A percentile compares a stretch with the other conserved stretches of the same genome.
Conservation (phyloP, 2,888 invertebrate species). For the Coremacera marginata region DNA sequence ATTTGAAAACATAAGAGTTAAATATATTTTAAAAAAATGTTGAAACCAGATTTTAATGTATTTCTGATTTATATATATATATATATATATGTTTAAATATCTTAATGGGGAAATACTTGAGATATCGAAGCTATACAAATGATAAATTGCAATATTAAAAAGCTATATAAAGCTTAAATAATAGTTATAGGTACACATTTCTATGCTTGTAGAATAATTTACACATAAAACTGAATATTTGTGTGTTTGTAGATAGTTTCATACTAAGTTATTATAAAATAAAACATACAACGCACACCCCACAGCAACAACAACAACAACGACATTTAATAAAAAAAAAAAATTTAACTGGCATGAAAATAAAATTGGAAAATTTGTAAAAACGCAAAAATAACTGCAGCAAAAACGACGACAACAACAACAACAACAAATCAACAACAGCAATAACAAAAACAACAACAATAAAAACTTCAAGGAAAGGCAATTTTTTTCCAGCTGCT, state of each 20-base stretch:
- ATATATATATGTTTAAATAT: neutral
- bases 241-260: constrained; percentile 1
- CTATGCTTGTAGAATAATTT: neutral
- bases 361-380: constrained; percentile 44
- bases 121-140: neutral
- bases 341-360: constrained; percentile 38
- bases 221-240: neutral
- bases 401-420: constrained; percentile 12
- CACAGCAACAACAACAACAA: constrained; percentile 16
- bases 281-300: neutral
- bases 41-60: no score
- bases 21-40: no score
- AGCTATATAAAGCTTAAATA: no score
- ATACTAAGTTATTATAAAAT: neutral
- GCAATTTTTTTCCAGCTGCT: constrained; percentile 38
- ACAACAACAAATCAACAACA: constrained; percentile 8
- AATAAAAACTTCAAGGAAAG: constrained; percentile 41
- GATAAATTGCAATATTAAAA: neutral
- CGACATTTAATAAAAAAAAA: neutral
- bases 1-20: no score
- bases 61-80: neutral
- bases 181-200: neutral
- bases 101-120: neutral
- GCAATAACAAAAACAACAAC: constrained; percentile 12
- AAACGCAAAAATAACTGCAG: constrained; percentile 43